Base-by-base conservation (phyloP, 2,888 invertebrate species). In the Lithophane ornitopus region DNA sequence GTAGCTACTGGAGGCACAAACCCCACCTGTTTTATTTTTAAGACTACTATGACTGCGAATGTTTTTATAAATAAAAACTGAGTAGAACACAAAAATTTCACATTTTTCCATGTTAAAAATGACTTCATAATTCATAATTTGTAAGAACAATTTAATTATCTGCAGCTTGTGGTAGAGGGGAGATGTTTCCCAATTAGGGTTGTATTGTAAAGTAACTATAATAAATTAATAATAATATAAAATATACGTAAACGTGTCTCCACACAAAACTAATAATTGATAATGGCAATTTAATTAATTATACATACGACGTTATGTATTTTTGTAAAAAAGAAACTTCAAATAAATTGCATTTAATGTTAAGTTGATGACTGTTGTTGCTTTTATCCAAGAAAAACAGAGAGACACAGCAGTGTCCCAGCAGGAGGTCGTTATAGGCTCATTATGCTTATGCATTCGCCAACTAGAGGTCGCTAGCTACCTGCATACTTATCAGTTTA, bases 251-350 rank as follows among this genome's bases (percentile, higher is more conserved):
- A 74, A 69, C 26, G 61, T 68, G 81, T 84, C 49, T 58, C 61
- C 52, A 70, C 71, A 72, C 61, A 70, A 59, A 59, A 70, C 46
- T 58, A 75, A 12, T 71, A 71, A 56, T 62, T 54, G 34, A 46
- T 82, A 54, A 44, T 66, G 59, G 26, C 39, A 52, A 39, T 49
- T 28, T 44, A 44, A 16, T 59, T 61, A 46, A 67, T 63, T 39
- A 56, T 46, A 52, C 52, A 46, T 52, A 66, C 26, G 16, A 34
- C 16, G 46, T 68, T 54, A 67, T 80, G 28, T 28, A 58, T 58
- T 85, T 84, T 82, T 81, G 46, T 72, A 74, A 63, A 65, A 67
- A 41, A 52, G n/a, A 68, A 28, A 54, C 26, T 74, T 46, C 44
- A 61, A 22, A 58, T 70, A 19, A 61, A 28, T 22, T 22, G 61